Conservation (phyloP, 1,140 invertebrate genomes). For the Listronotus bonariensis region DNA sequence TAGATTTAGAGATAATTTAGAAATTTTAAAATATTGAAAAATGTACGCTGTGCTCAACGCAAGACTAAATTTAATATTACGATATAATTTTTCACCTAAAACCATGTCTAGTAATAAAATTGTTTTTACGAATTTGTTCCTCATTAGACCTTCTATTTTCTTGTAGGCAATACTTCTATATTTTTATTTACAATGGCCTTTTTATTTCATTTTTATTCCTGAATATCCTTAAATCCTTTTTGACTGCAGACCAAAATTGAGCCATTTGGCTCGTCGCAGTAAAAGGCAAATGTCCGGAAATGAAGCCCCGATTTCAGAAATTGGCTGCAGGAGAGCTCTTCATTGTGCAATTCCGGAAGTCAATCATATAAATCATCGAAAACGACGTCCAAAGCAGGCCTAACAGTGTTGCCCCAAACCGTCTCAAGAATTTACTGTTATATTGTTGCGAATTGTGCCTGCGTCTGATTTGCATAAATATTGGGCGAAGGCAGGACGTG, state of each 20-base stretch:
- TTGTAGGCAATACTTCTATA: too few relatives aligned
- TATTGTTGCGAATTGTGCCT: conserved; percentile 23
- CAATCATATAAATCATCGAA: conserved; percentile 29
- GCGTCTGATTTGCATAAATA: conserved; percentile 23
- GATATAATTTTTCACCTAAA: too few relatives aligned
- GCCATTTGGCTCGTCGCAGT: conserved; percentile 12
- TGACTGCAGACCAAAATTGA: conserved; percentile 10
- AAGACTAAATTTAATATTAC: too few relatives aligned
- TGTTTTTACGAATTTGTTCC: too few relatives aligned
- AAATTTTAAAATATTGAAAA: too few relatives aligned
- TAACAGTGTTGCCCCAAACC: conserved; percentile 16
- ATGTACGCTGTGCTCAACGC: too few relatives aligned
- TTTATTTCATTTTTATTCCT: too few relatives aligned
- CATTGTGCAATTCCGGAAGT: conserved; percentile 24
- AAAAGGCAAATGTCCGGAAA: conserved; percentile 25
- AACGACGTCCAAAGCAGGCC: conserved; percentile 21
- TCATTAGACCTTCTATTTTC: too few relatives aligned
- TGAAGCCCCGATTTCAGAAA: conserved; percentile 25
- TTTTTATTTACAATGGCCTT: too few relatives aligned
- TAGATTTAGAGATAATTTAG: too few relatives aligned
- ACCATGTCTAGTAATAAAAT: too few relatives aligned
- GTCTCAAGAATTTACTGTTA: conserved; percentile 28
- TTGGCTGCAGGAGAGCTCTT: conserved; percentile 9
- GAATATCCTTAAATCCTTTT: not conserved
- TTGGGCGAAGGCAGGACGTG: conserved; percentile 5